A percentile compares a stretch with the other conserved stretches of the same genome.
Evolutionary conservation across 2,797 vertebrate species (phyloP).

Genomic region (Basileuterus tristriatus): DNA sequence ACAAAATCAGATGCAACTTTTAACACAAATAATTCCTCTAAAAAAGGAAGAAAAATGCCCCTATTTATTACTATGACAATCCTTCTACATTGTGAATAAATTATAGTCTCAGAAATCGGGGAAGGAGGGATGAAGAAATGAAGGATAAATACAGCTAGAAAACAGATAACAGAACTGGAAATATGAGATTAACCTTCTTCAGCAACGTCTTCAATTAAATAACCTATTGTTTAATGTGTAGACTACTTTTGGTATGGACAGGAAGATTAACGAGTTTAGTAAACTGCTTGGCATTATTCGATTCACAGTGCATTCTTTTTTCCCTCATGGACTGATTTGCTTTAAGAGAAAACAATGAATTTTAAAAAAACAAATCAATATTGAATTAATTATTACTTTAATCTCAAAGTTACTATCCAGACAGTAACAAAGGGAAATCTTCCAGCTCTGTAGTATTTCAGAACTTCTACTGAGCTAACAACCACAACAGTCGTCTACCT

Average conservation of each 20-base stretch:
- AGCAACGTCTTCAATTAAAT: background rate
- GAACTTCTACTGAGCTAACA: background rate
- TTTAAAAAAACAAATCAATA: background rate
- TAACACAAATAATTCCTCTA: slow-evolving; percentile 2
- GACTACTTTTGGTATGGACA: background rate
- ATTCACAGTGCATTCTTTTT: background rate
- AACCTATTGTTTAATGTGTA: background rate
- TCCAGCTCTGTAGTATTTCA: background rate
- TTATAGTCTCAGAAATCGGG: background rate
- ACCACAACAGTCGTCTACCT: background rate
- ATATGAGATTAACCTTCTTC: slow-evolving; percentile 14
- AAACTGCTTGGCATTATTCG: background rate
- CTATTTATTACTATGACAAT: slow-evolving; percentile 42
- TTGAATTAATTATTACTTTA: background rate
- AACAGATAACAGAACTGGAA: background rate
- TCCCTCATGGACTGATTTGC: background rate
- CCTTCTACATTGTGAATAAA: slow-evolving; percentile 2
- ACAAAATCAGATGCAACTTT: background rate
- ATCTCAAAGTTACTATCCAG: background rate
- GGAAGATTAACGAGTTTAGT: background rate
- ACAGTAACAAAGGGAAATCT: background rate
- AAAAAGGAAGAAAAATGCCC: background rate
- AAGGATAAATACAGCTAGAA: slow-evolving; percentile 6
- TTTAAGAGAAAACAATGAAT: background rate
- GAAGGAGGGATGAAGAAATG: background rate